A percentile compares a stretch with the other conserved stretches of the same genome.
Evolutionary conservation across 92 coral and sea anemone genomes (phyloP).

Genomic region (Anthopleura xanthogrammica): DNA sequence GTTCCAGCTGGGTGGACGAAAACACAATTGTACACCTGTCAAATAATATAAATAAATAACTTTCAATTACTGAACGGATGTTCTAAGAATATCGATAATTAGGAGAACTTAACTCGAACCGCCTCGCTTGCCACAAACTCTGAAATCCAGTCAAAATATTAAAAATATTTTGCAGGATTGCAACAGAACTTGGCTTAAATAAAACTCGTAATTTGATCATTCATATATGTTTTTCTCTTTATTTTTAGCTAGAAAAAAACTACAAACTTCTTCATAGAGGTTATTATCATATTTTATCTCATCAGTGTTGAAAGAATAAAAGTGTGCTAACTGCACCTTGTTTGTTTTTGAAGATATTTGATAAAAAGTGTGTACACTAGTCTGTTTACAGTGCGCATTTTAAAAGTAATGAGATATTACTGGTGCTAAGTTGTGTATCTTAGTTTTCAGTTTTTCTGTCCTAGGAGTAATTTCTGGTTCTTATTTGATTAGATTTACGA

Average conservation of each 20-base stretch:
- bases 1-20: constrained; percentile 58
- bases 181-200: background rate
- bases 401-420: background rate
- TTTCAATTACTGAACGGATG: constrained; percentile 64
- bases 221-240: background rate
- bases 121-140: background rate
- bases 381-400: background rate
- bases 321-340: background rate
- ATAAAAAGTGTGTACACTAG: background rate
- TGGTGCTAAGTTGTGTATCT: background rate
- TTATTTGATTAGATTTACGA: background rate
- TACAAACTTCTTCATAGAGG: background rate
- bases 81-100: constrained; percentile 12
- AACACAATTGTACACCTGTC: constrained; percentile 66
- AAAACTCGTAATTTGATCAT: background rate
- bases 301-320: background rate
- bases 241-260: background rate
- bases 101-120: constrained; percentile 8
- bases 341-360: background rate
- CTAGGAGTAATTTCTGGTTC: background rate
- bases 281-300: background rate
- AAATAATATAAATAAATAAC: constrained; percentile 61
- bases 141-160: background rate
- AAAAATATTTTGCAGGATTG: background rate
- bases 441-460: background rate